Percentiles rank a stretch among this genome's conserved stretches.
phyloP scores from a whole-genome alignment of 2,888 invertebrate species.

The Portevinia maculata region DNA sequence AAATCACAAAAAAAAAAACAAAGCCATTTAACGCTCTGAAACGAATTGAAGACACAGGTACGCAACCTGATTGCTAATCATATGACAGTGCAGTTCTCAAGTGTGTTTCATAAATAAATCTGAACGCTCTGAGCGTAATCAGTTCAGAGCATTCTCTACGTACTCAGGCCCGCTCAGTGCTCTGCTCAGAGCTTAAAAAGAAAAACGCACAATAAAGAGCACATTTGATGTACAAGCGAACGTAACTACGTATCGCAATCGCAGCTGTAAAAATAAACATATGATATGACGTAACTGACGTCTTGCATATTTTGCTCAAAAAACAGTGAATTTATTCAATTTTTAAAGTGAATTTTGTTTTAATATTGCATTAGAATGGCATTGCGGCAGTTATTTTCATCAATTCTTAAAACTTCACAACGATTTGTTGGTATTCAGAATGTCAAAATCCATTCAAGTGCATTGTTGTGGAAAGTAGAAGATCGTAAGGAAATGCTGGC shows the following conservation, averaged over 20 bases:
- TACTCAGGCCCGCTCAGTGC: no score
- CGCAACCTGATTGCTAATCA: no score
- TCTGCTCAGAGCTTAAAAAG: no score
- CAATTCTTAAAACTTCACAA: constrained; percentile 69
- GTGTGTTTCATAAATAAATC: no score
- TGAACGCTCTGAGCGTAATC: no score
- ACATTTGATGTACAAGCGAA: neutral
- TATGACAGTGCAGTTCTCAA: no score
- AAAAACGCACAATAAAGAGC: no score
- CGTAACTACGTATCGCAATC: neutral
- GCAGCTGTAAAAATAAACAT: constrained; percentile 14
- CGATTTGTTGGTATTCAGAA: constrained; percentile 37
- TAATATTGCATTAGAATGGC: constrained; percentile 68
- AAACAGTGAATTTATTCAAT: neutral
- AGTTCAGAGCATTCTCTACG: no score
- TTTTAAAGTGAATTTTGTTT: neutral
- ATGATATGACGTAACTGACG: constrained; percentile 64
- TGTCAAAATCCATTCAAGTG: constrained; percentile 76
- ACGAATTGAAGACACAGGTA: no score
- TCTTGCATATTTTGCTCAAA: constrained; percentile 32
- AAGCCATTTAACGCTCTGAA: no score
- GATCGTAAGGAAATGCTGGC: constrained; percentile 84
- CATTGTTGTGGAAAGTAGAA: constrained; percentile 81
- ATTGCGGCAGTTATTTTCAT: constrained; percentile 75
- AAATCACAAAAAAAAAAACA: no score